phyloP scores from a whole-genome alignment of 2,113 vertebrate genomes.

The Poeciliopsis occidentalis region DNA sequence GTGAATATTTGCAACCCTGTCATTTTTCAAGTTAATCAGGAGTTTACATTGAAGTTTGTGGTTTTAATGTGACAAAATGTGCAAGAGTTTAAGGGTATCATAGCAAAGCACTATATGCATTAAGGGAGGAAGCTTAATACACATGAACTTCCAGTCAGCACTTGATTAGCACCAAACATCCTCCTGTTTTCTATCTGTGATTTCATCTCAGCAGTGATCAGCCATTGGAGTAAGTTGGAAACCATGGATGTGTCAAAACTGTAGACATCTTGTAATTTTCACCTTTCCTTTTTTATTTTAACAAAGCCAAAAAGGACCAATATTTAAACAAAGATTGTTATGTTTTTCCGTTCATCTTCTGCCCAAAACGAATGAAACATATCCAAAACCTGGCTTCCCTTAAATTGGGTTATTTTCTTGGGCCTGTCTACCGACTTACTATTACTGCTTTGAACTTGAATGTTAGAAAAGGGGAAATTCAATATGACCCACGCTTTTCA shows the following conservation, averaged over 20 bases:
- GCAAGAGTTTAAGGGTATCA: background rate
- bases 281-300: constrained; percentile 51
- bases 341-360: background rate
- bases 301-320: constrained; percentile 47
- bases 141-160: constrained; percentile 61
- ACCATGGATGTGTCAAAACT: constrained; percentile 65
- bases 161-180: constrained; percentile 69
- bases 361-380: constrained; percentile 34
- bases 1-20: background rate
- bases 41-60: background rate
- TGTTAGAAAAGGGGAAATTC: constrained; percentile 54
- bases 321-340: constrained; percentile 25
- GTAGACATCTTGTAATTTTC: constrained; percentile 61
- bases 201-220: constrained; percentile 64
- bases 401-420: constrained; percentile 44
- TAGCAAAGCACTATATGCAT: background rate
- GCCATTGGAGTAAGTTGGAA: constrained; percentile 56
- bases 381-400: constrained; percentile 44
- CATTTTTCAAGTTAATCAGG: background rate
- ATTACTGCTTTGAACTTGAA: constrained; percentile 53
- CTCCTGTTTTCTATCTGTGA: constrained; percentile 34
- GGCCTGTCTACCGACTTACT: constrained; percentile 14
- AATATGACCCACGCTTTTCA: constrained; percentile 48
- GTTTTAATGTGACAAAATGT: background rate
- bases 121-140: background rate